Conservation (phyloP, 2,888 invertebrate species). For the Ecdyonurus torrentis region DNA sequence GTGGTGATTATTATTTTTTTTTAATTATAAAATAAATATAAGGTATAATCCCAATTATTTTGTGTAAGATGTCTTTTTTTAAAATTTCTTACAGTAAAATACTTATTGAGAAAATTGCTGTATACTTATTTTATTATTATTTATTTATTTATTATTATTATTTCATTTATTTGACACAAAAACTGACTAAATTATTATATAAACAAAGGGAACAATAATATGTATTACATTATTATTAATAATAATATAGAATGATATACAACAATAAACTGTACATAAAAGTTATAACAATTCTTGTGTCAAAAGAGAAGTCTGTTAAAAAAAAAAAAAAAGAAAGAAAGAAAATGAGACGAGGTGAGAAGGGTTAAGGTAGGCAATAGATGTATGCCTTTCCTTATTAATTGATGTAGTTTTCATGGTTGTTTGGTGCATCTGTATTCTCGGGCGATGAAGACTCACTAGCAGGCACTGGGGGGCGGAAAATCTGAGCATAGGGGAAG, state of each 20-base stretch:
- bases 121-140: too few relatives aligned
- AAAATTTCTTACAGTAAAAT: too few relatives aligned
- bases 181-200: too few relatives aligned
- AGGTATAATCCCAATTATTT: too few relatives aligned
- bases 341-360: not conserved
- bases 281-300: not conserved
- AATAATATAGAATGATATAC: not conserved
- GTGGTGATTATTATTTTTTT: too few relatives aligned
- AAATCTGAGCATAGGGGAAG: constrained; percentile 67
- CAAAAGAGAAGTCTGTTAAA: not conserved
- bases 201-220: too few relatives aligned
- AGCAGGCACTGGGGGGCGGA: constrained; percentile 28
- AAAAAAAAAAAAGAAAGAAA: not conserved
- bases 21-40: too few relatives aligned
- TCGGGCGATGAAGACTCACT: not conserved
- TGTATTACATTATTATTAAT: not conserved
- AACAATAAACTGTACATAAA: not conserved
- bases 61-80: too few relatives aligned
- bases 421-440: not conserved
- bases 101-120: too few relatives aligned
- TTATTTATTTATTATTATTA: too few relatives aligned
- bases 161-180: too few relatives aligned
- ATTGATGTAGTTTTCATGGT: constrained; percentile 6
- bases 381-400: not conserved
- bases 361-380: not conserved